Base-by-base conservation (phyloP, 2,113 vertebrate species). In the Phyllostomus hastatus region DNA sequence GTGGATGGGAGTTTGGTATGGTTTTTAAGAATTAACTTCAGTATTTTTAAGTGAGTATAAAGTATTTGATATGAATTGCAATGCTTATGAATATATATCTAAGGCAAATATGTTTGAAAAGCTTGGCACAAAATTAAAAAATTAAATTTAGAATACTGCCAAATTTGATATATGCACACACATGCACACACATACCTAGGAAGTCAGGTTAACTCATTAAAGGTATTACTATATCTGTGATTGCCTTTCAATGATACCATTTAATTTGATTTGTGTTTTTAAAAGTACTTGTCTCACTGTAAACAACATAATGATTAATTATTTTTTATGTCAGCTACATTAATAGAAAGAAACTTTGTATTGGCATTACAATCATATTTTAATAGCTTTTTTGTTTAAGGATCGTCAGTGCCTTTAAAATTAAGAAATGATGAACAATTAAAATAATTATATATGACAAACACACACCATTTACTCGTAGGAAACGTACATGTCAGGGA, bases 1-100 rank as follows among this genome's bases (percentile, higher is more conserved):
- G 54, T 93, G 93, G 76, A 89, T 93, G 79, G 79, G 79, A 98
- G 88, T 52, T 83, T 96, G 93, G 52, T 90, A 70, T 54, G 64
- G 4, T 72, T 94, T 96, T 91, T 81, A 90, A 92, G 43, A 94
- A 46, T 69, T 87, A 64, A 33, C 1, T 66, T 70, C 19, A 90
- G 24, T 70, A 85, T 57, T 79, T 79, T 66, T 28, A 88, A 96
- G 48, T 67, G 22, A 93, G 26, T 80, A 17, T 79, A 86, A 50
- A 24, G 76, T 67, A 20, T 93, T 93, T 75, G 9, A 5, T 89
- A 41, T 89, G n/a, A 31, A 94, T 80, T 96, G 15, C 64, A 90
- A 46, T 96, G 22, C 14, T 61, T 5, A 69, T 87, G 38, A 89
- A 54, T 86, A 57, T 91, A 59, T 81, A 72, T 52, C 57, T 66